Percentiles rank a stretch among this genome's conserved stretches.
phyloP scores from a whole-genome alignment of 2,113 vertebrate species.

The Xenopus tropicalis region DNA sequence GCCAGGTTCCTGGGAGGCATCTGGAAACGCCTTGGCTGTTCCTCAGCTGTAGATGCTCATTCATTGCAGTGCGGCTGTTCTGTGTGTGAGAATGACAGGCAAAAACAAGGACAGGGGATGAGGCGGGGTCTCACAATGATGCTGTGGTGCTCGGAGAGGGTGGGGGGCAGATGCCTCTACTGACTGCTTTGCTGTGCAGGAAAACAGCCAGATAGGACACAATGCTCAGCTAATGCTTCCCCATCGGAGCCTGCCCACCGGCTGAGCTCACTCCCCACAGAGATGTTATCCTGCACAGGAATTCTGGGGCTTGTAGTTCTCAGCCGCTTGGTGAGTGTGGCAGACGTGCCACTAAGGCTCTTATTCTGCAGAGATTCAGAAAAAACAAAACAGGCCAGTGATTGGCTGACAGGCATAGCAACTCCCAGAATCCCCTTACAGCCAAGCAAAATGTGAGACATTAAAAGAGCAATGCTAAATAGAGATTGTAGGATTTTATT shows the following conservation, averaged over 20 bases:
- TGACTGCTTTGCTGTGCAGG: neutral
- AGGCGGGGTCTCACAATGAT: constrained; percentile 47
- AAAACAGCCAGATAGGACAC: constrained; percentile 8
- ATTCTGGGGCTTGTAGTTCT: constrained; percentile 65
- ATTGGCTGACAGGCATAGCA: too few relatives aligned
- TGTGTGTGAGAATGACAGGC: constrained; percentile 49
- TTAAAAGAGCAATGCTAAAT: too few relatives aligned
- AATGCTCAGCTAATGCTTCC: neutral
- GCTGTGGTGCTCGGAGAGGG: neutral
- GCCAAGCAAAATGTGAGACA: too few relatives aligned
- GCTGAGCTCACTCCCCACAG: constrained; percentile 15
- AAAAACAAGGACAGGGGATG: constrained; percentile 53
- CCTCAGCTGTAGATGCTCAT: constrained; percentile 50
- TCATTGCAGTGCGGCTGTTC: constrained; percentile 52
- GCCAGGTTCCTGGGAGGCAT: constrained; percentile 21
- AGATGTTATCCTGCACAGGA: constrained; percentile 32
- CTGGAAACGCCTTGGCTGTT: constrained; percentile 51
- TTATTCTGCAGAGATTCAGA: too few relatives aligned
- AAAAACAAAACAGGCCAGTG: too few relatives aligned
- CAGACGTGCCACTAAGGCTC: too few relatives aligned
- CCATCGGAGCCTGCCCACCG: constrained; percentile 6
- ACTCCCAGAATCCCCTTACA: too few relatives aligned
- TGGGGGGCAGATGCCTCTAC: constrained; percentile 25
- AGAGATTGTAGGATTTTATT: too few relatives aligned
- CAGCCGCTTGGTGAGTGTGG: neutral